Evolutionary conservation across 2,113 vertebrate genomes (phyloP).

Genomic region (Forbesichthys papilliferus): DNA sequence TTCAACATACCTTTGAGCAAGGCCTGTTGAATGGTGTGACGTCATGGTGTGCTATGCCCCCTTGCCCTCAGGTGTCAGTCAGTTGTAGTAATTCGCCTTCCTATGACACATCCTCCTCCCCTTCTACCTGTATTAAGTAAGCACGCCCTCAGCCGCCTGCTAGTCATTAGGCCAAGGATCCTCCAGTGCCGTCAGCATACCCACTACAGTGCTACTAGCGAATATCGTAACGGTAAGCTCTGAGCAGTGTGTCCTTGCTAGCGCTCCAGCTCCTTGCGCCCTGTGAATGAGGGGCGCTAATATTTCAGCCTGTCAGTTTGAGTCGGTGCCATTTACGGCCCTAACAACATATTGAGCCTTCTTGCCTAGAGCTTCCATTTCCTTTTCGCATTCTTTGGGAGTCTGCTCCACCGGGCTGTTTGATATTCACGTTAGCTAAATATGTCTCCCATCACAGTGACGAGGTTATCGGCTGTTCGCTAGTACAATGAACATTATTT

Average conservation of each 20-base stretch:
- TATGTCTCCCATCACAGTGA: slow-evolving; percentile 1
- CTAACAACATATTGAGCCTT: neutral
- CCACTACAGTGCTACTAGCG: slow-evolving; percentile 49
- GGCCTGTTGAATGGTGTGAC: neutral
- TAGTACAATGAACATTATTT: slow-evolving; percentile 1
- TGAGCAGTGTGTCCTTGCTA: slow-evolving; percentile 49
- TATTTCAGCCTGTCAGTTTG: slow-evolving; percentile 45
- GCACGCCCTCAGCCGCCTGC: slow-evolving; percentile 53
- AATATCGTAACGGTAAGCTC: slow-evolving; percentile 33
- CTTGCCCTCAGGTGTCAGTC: slow-evolving; percentile 38
- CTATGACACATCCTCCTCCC: slow-evolving; percentile 22
- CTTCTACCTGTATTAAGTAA: slow-evolving; percentile 57
- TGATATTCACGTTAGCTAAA: slow-evolving; percentile 9
- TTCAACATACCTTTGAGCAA: too few species aligned
- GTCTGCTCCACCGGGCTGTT: neutral
- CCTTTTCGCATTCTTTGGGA: neutral
- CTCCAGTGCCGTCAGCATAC: slow-evolving; percentile 50
- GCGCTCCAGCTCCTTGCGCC: neutral
- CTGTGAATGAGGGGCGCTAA: neutral
- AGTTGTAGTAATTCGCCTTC: slow-evolving; percentile 57
- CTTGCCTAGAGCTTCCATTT: slow-evolving; percentile 6
- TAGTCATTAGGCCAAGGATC: slow-evolving; percentile 66
- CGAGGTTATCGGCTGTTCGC: slow-evolving; percentile 1
- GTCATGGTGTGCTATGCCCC: neutral
- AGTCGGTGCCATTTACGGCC: slow-evolving; percentile 11